Evolutionary conservation across 2,797 vertebrate genomes (phyloP).

Genomic region (Chelmon rostratus): DNA sequence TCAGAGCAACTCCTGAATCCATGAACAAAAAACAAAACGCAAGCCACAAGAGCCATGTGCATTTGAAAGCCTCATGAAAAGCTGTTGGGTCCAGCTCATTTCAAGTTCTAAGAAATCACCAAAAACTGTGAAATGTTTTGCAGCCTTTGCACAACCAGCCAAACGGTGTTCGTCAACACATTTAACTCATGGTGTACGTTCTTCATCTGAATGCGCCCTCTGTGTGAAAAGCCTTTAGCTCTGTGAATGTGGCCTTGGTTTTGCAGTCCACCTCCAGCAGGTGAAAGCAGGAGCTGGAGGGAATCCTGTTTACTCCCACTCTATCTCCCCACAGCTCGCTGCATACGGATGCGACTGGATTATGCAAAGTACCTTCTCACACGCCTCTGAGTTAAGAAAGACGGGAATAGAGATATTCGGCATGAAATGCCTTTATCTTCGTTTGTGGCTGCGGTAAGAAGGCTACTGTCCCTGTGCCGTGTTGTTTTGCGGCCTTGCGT

Average conservation of each 20-base stretch:
- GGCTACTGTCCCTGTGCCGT: slow-evolving; percentile 9
- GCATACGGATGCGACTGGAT: slow-evolving; percentile 50
- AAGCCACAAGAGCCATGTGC: background rate
- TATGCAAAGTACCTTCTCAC: slow-evolving; percentile 65
- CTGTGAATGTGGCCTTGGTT: slow-evolving; percentile 45
- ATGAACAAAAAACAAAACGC: background rate
- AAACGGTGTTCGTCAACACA: slow-evolving; percentile 62
- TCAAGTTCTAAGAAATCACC: slow-evolving; percentile 29
- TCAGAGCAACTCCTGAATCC: background rate
- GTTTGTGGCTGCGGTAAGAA: slow-evolving; percentile 31
- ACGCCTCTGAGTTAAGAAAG: slow-evolving; percentile 41
- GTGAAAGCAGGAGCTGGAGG: slow-evolving; percentile 60
- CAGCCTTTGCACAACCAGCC: slow-evolving; percentile 49
- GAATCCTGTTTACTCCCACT: slow-evolving; percentile 55
- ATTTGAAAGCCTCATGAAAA: slow-evolving; percentile 12
- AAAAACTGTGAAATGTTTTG: slow-evolving; percentile 57
- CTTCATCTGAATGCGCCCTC: slow-evolving; percentile 30
- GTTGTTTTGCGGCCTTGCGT: slow-evolving; percentile 22
- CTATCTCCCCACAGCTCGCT: slow-evolving; percentile 27
- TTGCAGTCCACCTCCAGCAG: slow-evolving; percentile 54
- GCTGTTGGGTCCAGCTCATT: slow-evolving; percentile 1
- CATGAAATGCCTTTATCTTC: slow-evolving; percentile 57
- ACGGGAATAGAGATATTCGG: slow-evolving; percentile 47
- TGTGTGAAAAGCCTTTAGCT: slow-evolving; percentile 47
- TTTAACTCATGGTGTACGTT: slow-evolving; percentile 60